Evolutionary conservation across 2,113 vertebrate genomes (phyloP).

Genomic region (Zosterops hypoxanthus): DNA sequence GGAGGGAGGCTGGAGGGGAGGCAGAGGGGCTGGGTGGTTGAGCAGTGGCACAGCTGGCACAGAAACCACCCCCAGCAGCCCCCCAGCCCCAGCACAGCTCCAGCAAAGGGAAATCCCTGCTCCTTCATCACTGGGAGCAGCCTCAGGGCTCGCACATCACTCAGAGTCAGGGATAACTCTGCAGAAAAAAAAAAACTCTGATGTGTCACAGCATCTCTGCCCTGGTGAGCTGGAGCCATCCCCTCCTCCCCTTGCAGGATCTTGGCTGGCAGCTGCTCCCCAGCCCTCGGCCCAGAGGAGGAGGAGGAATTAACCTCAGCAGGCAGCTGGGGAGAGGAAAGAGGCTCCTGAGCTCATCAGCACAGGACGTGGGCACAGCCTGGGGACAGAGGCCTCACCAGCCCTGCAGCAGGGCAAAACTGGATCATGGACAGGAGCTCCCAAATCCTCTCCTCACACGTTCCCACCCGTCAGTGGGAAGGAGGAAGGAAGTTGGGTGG

Average conservation of each 20-base stretch:
- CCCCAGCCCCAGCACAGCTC: not conserved
- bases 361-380: not conserved
- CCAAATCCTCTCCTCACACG: not conserved
- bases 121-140: not conserved
- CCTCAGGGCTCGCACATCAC: not conserved
- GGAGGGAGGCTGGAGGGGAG: not conserved
- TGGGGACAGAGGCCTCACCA: not conserved
- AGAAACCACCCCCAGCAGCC: too few species aligned
- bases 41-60: not conserved
- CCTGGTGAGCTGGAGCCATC: not conserved
- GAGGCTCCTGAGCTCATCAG: not conserved
- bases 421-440: not conserved
- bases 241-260: not conserved
- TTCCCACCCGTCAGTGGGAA: not conserved
- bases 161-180: not conserved
- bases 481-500: not conserved
- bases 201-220: not conserved
- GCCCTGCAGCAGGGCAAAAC: not conserved
- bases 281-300: not conserved
- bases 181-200: not conserved
- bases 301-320: not conserved
- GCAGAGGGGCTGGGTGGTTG: accelerated
- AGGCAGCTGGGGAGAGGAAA: accelerated
- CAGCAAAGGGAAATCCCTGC: not conserved
- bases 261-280: not conserved